Conservation (phyloP, 2,113 vertebrate species). For the Microcebus lehilahytsara region DNA sequence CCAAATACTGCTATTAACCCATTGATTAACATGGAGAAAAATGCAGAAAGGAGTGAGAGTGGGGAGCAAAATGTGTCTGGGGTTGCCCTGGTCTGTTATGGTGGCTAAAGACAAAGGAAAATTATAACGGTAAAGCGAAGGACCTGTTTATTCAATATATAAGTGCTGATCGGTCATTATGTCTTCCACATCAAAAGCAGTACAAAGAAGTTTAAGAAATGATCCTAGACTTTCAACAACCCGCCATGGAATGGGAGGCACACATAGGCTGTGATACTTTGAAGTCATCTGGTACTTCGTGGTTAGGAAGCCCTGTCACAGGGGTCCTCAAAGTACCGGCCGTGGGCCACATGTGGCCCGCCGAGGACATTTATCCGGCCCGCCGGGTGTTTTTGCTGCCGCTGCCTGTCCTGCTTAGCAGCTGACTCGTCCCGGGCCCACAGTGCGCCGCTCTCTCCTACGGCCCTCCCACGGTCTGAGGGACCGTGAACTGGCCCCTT, state of each 20-base stretch:
- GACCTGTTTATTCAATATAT: not conserved
- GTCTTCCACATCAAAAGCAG: not conserved
- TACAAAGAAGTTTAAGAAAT: not conserved
- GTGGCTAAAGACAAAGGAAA: not conserved
- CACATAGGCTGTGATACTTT: no score
- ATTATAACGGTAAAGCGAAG: not conserved
- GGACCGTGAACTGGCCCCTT: no score
- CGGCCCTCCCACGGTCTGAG: no score
- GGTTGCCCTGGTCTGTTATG: not conserved
- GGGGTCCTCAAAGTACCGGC: no score
- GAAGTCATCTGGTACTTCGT: not conserved
- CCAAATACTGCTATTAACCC: not conserved
- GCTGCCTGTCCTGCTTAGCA: no score
- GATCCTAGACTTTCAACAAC: not conserved
- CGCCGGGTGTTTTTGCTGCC: no score
- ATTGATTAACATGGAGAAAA: not conserved
- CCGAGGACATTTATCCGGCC: no score
- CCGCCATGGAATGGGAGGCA: not conserved
- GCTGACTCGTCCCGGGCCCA: no score
- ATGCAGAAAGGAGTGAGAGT: not conserved
- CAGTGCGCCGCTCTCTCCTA: no score
- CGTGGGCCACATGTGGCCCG: no score
- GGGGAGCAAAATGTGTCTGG: not conserved
- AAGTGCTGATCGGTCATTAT: not conserved
- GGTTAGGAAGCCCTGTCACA: not conserved